Conservation (phyloP, 2,888 invertebrate species). For the Drosophila recens region DNA sequence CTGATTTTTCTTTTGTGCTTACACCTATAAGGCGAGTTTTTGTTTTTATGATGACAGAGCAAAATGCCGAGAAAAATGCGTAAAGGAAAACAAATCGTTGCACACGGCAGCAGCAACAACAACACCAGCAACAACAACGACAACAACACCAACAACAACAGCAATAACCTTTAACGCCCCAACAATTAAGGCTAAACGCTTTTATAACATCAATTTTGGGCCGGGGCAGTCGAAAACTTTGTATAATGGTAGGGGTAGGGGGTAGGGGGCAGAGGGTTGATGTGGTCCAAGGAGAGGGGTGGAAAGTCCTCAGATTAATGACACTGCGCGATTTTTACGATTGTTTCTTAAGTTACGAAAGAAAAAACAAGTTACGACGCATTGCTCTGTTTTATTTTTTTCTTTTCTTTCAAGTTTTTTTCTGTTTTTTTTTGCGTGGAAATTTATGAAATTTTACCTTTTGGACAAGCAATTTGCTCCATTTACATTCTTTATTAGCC, state of each 20-base stretch:
- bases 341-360: constrained; percentile 65
- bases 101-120: constrained; percentile 44
- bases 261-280: background rate
- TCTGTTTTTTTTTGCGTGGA: constrained; percentile 24
- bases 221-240: constrained; percentile 47
- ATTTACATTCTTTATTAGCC: constrained; percentile 81
- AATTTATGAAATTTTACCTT: constrained; percentile 81
- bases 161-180: constrained; percentile 70
- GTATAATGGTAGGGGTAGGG: constrained; percentile 1
- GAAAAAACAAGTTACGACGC: constrained; percentile 2
- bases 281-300: background rate
- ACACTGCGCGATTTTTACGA: constrained; percentile 76
- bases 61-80: constrained; percentile 54
- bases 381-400: constrained; percentile 10
- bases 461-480: constrained; percentile 78
- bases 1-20: constrained; percentile 37
- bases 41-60: constrained; percentile 61
- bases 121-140: constrained; percentile 26
- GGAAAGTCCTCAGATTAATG: constrained; percentile 71
- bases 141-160: constrained; percentile 18
- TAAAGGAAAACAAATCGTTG: constrained; percentile 62
- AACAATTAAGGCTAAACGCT: constrained; percentile 76
- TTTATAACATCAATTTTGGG: constrained; percentile 69
- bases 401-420: constrained; percentile 16
- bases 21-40: constrained; percentile 36